These are phyloP conservation scores for Allacma fusca DNA, from an alignment of 2,888 invertebrate genomes.

Conservation along the genomic window DNA sequence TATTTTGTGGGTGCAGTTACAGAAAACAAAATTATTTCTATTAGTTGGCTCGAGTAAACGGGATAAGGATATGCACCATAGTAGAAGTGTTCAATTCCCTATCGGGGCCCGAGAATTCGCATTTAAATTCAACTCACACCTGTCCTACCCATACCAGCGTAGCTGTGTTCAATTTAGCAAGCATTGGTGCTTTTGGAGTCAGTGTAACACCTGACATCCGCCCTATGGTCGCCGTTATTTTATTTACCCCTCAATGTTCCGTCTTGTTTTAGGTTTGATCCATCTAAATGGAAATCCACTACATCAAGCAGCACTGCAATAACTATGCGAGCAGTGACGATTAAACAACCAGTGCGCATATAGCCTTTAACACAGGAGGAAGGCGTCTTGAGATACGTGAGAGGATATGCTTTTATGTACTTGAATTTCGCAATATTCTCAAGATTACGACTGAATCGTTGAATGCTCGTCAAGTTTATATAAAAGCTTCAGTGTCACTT, in stretches of 20 bases:
- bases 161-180: background rate
- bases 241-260: conserved; percentile 12
- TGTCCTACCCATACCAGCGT: background rate
- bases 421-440: conserved; percentile 2
- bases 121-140: conserved; percentile 13
- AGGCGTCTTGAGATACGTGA: background rate
- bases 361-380: background rate
- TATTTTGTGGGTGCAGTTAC: no score
- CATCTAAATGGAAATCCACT: conserved; percentile 4
- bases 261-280: conserved; percentile 3
- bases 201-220: conserved; percentile 12
- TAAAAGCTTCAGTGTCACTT: background rate
- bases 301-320: background rate
- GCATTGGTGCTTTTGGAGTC: background rate
- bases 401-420: background rate
- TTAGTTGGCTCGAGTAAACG: background rate
- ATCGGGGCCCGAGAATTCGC: background rate
- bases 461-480: background rate
- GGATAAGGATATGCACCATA: background rate
- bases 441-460: background rate
- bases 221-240: conserved; percentile 1
- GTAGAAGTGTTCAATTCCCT: background rate
- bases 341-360: conserved; percentile 8
- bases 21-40: no score
- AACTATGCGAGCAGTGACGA: background rate